Base-by-base conservation (phyloP, 2,113 vertebrate species). In the Strigops habroptila region DNA sequence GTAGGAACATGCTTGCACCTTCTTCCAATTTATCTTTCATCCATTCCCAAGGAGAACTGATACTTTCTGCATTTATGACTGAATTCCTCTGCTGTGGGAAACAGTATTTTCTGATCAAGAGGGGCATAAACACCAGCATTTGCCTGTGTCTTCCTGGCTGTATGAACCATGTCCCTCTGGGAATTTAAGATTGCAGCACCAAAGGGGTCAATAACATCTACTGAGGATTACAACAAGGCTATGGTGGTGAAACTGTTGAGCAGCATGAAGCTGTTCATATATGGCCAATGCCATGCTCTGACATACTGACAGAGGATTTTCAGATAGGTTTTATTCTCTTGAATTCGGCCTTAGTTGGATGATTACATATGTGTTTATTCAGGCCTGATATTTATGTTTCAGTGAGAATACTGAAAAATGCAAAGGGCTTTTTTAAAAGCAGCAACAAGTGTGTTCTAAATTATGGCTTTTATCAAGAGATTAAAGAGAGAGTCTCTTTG, bases 71-170 rank as follows among this genome's bases (percentile, higher is more conserved):
- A 30, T 37, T 65, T 70, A n/a, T 37, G 37, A 44, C 39, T 91
- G 80, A 18, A 65, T 86, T 67, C 18, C 16, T 13, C 3, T 41
- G 30, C 18, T n/a, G 9, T 13, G 28, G 12, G 25, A 86, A 86
- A 46, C 3, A 8, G 8, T 28, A 16, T 60, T 60, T 93, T 60
- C 35, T 1, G 2, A 39, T n/a, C 11, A 23, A 23, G 65, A 19
- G 9, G 7, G 4, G 4, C 9, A 52, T 4, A 65, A 77, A 52
- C 4, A 48, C 8, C 21, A 60, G 2, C 5, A 35, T 79, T 82
- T 88, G 22, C 44, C 39, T 35, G 5, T 0, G 0, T 39, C 48
- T 77, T 4, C 25, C 39, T 44, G 23, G 5, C 6, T 39, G 15
- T 37, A 3, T 28, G 31, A 82, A 37, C 25, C 4, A 2, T 60